A percentile compares a stretch with the other conserved stretches of the same genome.
phyloP scores from a whole-genome alignment of 2,797 vertebrate genomes.

The Tauraco hartlaubi region DNA sequence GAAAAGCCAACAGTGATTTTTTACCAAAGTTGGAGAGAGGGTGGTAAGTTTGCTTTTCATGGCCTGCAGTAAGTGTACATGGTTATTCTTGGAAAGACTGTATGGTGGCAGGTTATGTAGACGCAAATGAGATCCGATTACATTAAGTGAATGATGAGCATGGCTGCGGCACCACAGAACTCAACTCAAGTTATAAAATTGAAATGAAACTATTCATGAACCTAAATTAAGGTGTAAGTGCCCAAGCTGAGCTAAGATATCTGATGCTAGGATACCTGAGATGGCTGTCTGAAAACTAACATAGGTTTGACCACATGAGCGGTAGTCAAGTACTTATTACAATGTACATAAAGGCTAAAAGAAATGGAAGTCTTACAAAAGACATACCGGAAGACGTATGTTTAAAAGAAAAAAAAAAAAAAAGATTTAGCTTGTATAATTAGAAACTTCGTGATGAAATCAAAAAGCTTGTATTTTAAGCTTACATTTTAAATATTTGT shows the following conservation, averaged over 20 bases:
- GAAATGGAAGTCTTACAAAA: neutral
- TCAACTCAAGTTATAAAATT: neutral
- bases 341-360: neutral
- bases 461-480: neutral
- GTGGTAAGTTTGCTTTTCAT: neutral
- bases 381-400: neutral
- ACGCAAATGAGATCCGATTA: neutral
- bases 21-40: neutral
- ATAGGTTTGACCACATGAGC: neutral
- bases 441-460: neutral
- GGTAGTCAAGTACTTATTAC: neutral
- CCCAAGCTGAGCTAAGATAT: neutral
- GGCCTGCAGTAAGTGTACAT: neutral
- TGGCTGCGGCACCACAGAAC: neutral
- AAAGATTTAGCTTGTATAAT: neutral
- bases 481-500: neutral
- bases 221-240: neutral
- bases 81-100: neutral
- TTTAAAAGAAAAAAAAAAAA: neutral
- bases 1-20: neutral
- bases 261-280: neutral
- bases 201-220: neutral
- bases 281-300: neutral
- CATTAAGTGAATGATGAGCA: neutral
- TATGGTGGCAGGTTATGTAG: neutral